These are phyloP conservation scores for Salticus scenicus DNA, from an alignment of 2,888 invertebrate species.

Conservation along the genomic window DNA sequence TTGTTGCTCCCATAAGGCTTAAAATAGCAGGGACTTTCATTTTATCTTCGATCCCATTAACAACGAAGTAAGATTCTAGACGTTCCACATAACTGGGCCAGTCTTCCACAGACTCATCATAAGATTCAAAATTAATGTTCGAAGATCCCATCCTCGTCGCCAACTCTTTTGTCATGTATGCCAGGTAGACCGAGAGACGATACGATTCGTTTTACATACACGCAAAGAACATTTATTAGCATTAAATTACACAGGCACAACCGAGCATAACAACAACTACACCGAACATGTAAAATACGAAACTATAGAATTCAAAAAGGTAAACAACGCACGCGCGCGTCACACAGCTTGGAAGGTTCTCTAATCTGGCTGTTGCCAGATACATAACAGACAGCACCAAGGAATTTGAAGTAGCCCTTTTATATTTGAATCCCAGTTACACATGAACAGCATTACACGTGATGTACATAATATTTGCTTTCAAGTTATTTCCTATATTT, in stretches of 20 bases:
- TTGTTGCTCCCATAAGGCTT: conserved; percentile 51
- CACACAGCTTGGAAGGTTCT: conserved; percentile 39
- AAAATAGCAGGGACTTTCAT: conserved; percentile 42
- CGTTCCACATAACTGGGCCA: conserved; percentile 47
- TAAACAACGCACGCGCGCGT: conserved; percentile 22
- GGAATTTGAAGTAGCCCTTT: too few species aligned
- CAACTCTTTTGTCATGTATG: conserved; percentile 41
- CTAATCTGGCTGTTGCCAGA: conserved; percentile 45
- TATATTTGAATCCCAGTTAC: too few species aligned
- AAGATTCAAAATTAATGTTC: conserved; percentile 53
- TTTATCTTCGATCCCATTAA: conserved; percentile 46
- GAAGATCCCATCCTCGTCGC: conserved; percentile 50
- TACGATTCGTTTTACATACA: conserved; percentile 52
- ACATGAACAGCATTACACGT: too few species aligned
- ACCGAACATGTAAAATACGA: conserved; percentile 38
- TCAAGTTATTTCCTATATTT: too few species aligned
- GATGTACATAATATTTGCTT: too few species aligned
- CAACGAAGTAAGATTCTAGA: conserved; percentile 52
- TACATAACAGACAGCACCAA: too few species aligned
- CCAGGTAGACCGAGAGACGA: conserved; percentile 48
- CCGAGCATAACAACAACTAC: conserved; percentile 41
- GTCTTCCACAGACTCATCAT: conserved; percentile 47
- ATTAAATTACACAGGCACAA: conserved; percentile 37
- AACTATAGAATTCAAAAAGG: conserved; percentile 32
- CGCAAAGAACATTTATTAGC: conserved; percentile 28